Evolutionary conservation across 2,888 invertebrate genomes (phyloP).

Genomic region (Andrena praecox): DNA sequence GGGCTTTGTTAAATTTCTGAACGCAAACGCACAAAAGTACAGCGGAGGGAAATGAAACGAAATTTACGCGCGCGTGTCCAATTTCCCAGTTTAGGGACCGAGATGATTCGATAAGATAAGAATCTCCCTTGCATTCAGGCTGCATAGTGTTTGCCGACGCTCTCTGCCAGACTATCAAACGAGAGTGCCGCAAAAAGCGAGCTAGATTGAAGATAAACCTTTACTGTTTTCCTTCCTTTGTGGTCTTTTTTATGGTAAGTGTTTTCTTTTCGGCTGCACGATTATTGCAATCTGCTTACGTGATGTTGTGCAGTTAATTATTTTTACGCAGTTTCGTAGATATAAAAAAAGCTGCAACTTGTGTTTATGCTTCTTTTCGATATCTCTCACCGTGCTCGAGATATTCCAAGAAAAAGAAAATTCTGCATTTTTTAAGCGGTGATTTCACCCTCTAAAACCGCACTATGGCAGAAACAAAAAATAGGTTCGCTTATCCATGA

Average conservation of each 20-base stretch:
- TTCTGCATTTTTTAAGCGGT: no score
- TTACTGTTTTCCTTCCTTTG: constrained; percentile 6
- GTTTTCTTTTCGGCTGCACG: constrained; percentile 18
- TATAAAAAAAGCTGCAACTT: no score
- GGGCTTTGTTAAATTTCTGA: constrained; percentile 4
- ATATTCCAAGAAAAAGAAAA: no score
- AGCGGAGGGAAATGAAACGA: constrained; percentile 31
- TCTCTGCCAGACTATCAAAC: constrained; percentile 39
- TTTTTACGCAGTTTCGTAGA: neutral
- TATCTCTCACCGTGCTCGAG: no score
- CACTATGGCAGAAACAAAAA: no score
- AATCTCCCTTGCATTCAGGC: constrained; percentile 40
- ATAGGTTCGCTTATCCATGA: no score
- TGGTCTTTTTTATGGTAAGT: neutral
- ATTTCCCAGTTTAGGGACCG: constrained; percentile 50
- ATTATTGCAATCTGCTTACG: constrained; percentile 38
- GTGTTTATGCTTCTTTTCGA: no score
- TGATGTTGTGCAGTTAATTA: neutral
- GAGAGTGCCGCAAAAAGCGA: constrained; percentile 35
- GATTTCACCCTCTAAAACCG: no score
- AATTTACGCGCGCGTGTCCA: constrained; percentile 39
- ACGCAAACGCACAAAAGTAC: neutral
- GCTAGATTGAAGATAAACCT: constrained; percentile 46
- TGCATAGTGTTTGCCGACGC: constrained; percentile 57
- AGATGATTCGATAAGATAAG: constrained; percentile 58